Percentiles rank a stretch among this genome's conserved stretches.
phyloP scores from a whole-genome alignment of 2,888 invertebrate species.

The Molorchus minor region DNA sequence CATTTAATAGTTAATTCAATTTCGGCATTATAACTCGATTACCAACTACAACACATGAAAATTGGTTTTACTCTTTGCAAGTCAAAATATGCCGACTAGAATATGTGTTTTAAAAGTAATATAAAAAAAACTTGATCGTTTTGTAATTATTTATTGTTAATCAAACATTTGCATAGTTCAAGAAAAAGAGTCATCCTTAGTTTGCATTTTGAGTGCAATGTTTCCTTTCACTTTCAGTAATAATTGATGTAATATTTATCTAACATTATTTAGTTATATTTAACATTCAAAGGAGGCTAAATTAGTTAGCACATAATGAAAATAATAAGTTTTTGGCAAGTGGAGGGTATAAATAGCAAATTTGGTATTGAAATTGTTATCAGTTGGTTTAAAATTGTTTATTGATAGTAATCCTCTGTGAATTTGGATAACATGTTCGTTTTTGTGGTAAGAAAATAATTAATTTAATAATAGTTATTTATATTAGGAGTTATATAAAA shows the following conservation, averaged over 20 bases:
- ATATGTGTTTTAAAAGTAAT: no score
- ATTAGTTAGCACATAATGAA: conserved; percentile 13
- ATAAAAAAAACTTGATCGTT: no score
- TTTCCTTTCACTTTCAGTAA: conserved; percentile 10
- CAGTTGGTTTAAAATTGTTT: conserved; percentile 1
- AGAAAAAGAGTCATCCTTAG: neutral
- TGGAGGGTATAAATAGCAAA: conserved; percentile 11
- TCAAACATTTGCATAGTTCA: neutral
- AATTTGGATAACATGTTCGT: conserved; percentile 12
- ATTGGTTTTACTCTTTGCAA: no score
- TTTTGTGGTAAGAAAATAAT: conserved; percentile 11
- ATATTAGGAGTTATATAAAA: no score
- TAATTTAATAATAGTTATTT: no score
- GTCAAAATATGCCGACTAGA: no score
- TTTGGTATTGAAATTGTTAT: conserved; percentile 2
- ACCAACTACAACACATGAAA: no score
- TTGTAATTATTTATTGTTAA: neutral
- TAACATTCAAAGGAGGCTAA: conserved; percentile 12
- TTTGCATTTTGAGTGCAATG: conserved; percentile 12
- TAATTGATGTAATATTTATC: conserved; percentile 16
- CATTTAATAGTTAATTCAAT: no score
- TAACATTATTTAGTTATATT: conserved; percentile 15
- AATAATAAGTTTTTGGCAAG: conserved; percentile 13
- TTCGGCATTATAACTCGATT: no score
- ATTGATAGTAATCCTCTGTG: conserved; percentile 5